A percentile compares a stretch with the other conserved stretches of the same genome.
phyloP scores from a whole-genome alignment of 2,113 vertebrate genomes.

The Tapirus terrestris region DNA sequence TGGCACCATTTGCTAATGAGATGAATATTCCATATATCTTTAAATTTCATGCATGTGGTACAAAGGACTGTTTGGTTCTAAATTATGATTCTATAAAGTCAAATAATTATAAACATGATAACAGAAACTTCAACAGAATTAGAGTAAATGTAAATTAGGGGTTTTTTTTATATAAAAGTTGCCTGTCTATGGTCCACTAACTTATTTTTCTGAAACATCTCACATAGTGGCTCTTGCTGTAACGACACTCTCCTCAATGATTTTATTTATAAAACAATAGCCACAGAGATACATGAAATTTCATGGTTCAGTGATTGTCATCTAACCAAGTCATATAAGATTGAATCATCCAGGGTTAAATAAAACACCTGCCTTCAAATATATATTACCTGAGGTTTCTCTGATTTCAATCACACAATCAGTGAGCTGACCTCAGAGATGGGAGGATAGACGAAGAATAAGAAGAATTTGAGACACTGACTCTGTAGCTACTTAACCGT shows the following conservation, averaged over 20 bases:
- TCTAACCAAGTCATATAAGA: conserved; percentile 70
- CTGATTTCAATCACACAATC: conserved; percentile 57
- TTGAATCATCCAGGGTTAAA: conserved; percentile 70
- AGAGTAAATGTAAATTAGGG: background rate
- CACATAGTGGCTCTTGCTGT: conserved; percentile 21
- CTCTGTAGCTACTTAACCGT: conserved; percentile 7
- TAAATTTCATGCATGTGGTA: background rate
- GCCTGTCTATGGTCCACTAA: background rate
- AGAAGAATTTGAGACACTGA: background rate
- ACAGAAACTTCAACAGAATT: background rate
- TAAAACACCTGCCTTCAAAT: conserved; percentile 69
- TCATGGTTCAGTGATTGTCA: conserved; percentile 71
- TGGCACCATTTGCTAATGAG: background rate
- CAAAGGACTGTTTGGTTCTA: background rate
- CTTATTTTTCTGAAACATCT: conserved; percentile 44
- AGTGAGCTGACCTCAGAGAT: conserved; percentile 9
- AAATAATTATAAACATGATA: background rate
- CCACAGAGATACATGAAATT: conserved; percentile 73
- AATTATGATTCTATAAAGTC: background rate
- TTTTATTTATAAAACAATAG: conserved; percentile 81
- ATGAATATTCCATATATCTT: background rate
- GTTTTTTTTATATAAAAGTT: background rate
- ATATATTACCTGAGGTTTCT: conserved; percentile 54
- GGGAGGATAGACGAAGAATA: conserved; percentile 5
- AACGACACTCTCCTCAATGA: conserved; percentile 68